phyloP scores from a whole-genome alignment of 2,797 vertebrate species.

The Xyrichtys novacula region DNA sequence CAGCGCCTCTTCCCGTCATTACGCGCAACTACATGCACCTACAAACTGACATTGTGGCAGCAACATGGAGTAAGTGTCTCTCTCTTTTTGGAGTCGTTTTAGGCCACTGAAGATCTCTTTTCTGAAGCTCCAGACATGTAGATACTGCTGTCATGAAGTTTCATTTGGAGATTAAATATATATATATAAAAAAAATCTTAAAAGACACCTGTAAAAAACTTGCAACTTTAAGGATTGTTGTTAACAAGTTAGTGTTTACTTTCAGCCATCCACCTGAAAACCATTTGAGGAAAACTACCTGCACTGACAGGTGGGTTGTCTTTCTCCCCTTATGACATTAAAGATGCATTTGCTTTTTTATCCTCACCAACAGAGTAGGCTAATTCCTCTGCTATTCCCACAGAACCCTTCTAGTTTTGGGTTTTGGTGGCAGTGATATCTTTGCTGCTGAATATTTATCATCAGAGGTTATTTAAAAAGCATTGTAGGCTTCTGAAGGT shows the following conservation, averaged over 20 bases:
- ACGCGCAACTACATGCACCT: constrained; percentile 38
- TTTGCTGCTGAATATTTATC: constrained; percentile 67
- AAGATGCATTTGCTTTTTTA: constrained; percentile 3
- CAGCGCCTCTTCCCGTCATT: constrained; percentile 74
- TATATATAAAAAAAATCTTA: too few species aligned
- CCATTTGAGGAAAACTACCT: background rate
- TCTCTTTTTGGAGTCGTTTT: too few species aligned
- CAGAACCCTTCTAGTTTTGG: constrained; percentile 33
- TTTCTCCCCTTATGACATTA: constrained; percentile 2
- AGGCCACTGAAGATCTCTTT: too few species aligned
- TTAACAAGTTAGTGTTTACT: background rate
- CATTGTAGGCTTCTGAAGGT: constrained; percentile 73
- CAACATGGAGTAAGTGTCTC: too few species aligned
- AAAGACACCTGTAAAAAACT: too few species aligned
- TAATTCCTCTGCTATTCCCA: constrained; percentile 6
- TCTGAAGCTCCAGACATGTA: too few species aligned
- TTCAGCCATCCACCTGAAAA: background rate
- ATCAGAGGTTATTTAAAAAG: constrained; percentile 64
- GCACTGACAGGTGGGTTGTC: background rate
- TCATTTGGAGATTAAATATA: too few species aligned
- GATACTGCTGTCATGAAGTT: too few species aligned
- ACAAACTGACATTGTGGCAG: too few species aligned
- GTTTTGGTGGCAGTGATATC: constrained; percentile 35
- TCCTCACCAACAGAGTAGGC: background rate
- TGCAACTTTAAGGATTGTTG: too few species aligned